Evolutionary conservation across 2,888 invertebrate species (phyloP), one percentile per base, ranked within the genome.

Genomic region (Pollenia labialis): DNA sequence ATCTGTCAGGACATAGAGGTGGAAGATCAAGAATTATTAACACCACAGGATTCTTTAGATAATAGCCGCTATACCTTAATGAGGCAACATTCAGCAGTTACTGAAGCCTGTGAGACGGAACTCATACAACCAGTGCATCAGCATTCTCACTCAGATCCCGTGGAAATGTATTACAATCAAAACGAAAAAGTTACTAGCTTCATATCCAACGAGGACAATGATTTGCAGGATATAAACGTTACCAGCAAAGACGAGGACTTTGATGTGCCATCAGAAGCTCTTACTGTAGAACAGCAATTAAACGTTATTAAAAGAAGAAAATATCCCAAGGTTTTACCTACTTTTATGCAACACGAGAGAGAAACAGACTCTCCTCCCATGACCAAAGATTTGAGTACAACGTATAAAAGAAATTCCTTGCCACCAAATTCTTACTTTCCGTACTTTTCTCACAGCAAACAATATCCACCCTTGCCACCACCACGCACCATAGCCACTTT

Each of bases 311-410:
- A 96, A 92, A 94, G 96, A 82, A 94, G 97, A 89, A 97, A 97
- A 91, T 97, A 96, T 91, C 97, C 97, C 0, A 97, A 97, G 94
- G 97, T 97, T 1, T 92, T 97, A 48, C 97, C 97, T n/a, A 97
- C 97, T 42, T 58, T 75, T 4, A 74, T 81, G 42, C 62, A 75
- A 8, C 58, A 48, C 9, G 80, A 82, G 74, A 52, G 87, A 14
- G 69, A 72, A 14, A 86, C 85, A 1, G 89, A 89, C 18, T 88
- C 89, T 6, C 88, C 89, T 44, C 89, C 89, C 60, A 89, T 89
- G 89, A 90, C 90, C 4, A 81, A 81, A 54, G 89, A 90, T 54
- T 77, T 89, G 50, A 88, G 89, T 40, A 89, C 81, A 90, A 88
- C 88, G 23, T 89, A 90, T 60, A 96, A 96, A 90, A 93, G 96